A percentile compares a stretch with the other conserved stretches of the same genome.
These are phyloP conservation scores for Sminthurinus signatus DNA, from an alignment of 1,140 invertebrate species.

Conservation along the genomic window DNA sequence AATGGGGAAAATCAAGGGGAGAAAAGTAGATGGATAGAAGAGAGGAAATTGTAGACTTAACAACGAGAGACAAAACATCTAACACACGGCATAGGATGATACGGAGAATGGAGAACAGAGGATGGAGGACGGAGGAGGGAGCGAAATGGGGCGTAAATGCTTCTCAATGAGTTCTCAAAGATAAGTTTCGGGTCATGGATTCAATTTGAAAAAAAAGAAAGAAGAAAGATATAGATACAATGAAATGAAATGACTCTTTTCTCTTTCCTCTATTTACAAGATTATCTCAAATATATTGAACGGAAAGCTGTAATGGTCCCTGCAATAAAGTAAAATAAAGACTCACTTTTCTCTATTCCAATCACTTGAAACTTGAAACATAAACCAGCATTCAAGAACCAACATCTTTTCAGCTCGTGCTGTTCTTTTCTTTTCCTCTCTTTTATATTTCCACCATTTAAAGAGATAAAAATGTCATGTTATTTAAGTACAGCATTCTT, in stretches of 20 bases:
- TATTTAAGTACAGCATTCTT: too few relatives aligned
- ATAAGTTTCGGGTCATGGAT: constrained; percentile 27
- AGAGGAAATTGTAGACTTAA: constrained; percentile 5
- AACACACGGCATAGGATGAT: too few relatives aligned
- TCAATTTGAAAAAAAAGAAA: constrained; percentile 25
- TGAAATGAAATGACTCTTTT: constrained; percentile 20
- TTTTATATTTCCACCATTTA: not conserved
- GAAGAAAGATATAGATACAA: too few relatives aligned
- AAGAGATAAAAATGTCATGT: too few relatives aligned
- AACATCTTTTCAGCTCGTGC: not conserved
- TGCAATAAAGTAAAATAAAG: constrained; percentile 2
- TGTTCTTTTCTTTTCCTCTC: not conserved
- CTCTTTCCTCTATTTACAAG: constrained; percentile 31
- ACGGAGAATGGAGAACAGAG: not conserved
- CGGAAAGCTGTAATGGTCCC: constrained; percentile 14
- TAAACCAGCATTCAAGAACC: too few relatives aligned
- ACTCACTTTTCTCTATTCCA: constrained; percentile 15
- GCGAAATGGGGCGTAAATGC: constrained; percentile 30
- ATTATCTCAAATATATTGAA: constrained; percentile 33
- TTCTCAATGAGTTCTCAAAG: constrained; percentile 25
- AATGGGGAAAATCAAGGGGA: constrained; percentile 3
- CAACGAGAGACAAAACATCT: constrained; percentile 22
- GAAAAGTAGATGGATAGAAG: constrained; percentile 6
- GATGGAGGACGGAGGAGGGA: constrained; percentile 23
- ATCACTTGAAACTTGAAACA: constrained; percentile 14